Evolutionary conservation across 2,888 invertebrate genomes (phyloP).

Genomic region (Liopterus haemorrhoidalis): DNA sequence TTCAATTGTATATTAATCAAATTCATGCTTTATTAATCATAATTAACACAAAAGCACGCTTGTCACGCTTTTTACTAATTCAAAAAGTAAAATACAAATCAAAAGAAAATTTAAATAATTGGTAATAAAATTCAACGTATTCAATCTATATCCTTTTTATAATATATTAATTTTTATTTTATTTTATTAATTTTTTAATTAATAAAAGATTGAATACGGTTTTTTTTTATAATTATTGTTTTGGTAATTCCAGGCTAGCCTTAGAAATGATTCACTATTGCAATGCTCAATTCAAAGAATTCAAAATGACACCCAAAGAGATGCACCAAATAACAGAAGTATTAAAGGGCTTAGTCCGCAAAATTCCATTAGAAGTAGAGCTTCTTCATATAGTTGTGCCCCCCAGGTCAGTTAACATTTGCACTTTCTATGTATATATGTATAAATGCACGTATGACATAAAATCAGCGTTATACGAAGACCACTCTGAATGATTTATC

Average conservation of each 20-base stretch:
- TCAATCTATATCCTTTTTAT: no score
- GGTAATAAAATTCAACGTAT: no score
- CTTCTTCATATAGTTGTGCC: slow-evolving; percentile 43
- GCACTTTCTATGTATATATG: no score
- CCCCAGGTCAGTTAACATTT: slow-evolving; percentile 42
- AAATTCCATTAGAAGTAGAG: slow-evolving; percentile 58
- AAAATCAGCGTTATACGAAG: no score
- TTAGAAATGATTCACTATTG: slow-evolving; percentile 56
- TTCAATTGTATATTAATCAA: no score
- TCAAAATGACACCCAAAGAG: slow-evolving; percentile 72
- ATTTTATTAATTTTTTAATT: neutral
- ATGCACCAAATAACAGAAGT: slow-evolving; percentile 59
- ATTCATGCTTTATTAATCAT: no score
- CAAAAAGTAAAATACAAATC: no score
- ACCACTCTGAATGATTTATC: no score
- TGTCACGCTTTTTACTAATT: no score
- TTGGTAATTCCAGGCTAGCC: slow-evolving; percentile 40
- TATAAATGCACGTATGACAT: no score
- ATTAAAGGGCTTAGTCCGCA: slow-evolving; percentile 60
- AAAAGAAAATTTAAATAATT: no score
- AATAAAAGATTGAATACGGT: slow-evolving; percentile 40
- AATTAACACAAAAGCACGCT: no score
- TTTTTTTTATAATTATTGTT: slow-evolving; percentile 16
- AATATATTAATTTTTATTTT: slow-evolving; percentile 4
- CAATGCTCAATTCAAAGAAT: slow-evolving; percentile 59